Conservation (phyloP, 2,888 invertebrate genomes). For the Tetropium fuscum region DNA sequence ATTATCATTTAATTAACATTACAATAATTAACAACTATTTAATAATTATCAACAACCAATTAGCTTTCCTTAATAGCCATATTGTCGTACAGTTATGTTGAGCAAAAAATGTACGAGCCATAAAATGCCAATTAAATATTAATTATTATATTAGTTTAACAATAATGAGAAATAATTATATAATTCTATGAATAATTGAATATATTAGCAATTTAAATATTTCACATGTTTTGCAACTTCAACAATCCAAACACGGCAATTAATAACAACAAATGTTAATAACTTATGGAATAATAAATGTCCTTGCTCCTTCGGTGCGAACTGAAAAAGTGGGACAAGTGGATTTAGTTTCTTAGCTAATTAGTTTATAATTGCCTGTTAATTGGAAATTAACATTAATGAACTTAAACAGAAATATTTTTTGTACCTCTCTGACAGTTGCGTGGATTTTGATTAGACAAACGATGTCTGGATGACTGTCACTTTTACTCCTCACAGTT, state of each 20-base stretch:
- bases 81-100: not conserved
- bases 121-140: not conserved
- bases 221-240: conserved; percentile 19
- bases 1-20: no score
- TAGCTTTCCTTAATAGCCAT: no score
- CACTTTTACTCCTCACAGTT: no score
- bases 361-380: conserved; percentile 51
- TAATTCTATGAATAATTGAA: conserved; percentile 2
- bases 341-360: conserved; percentile 49
- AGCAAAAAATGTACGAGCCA: not conserved
- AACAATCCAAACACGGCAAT: conserved; percentile 29
- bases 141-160: not conserved
- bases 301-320: conserved; percentile 28
- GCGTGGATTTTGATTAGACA: no score
- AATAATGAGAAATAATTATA: conserved; percentile 14
- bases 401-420: conserved; percentile 22
- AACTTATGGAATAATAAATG: conserved; percentile 32
- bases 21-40: no score
- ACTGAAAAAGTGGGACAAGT: conserved; percentile 11
- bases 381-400: conserved; percentile 45
- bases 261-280: conserved; percentile 32
- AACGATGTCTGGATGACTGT: no score
- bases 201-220: conserved; percentile 17
- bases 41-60: no score
- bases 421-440: conserved; percentile 3